Evolutionary conservation across 2,797 vertebrate genomes (phyloP).

Genomic region (Threskiornis aethiopicus): DNA sequence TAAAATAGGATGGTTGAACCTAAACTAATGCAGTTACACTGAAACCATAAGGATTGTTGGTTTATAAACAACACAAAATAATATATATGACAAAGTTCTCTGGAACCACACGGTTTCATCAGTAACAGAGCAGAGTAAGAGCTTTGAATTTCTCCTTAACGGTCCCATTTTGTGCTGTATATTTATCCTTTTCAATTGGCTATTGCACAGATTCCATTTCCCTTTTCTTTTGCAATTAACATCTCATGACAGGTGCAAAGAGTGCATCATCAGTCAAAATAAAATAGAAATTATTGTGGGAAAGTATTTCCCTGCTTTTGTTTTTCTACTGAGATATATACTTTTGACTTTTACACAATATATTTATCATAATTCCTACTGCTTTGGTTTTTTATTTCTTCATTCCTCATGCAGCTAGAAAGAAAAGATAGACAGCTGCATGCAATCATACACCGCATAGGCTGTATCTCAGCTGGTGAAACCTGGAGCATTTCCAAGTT

Average conservation of each 20-base stretch:
- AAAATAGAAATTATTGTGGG: background rate
- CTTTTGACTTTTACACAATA: background rate
- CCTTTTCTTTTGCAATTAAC: background rate
- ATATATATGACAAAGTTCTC: background rate
- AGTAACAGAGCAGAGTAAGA: background rate
- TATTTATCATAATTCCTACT: background rate
- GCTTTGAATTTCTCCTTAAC: background rate
- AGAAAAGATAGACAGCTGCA: background rate
- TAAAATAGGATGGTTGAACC: background rate
- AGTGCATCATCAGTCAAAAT: background rate
- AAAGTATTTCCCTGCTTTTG: background rate
- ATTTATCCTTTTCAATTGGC: background rate
- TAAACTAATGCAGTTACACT: background rate
- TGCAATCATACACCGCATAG: background rate
- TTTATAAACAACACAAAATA: background rate
- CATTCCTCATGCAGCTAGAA: background rate
- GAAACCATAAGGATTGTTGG: background rate
- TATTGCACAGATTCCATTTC: background rate
- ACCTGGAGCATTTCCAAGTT: background rate
- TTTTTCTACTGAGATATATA: background rate
- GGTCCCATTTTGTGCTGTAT: background rate
- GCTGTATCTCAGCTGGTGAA: background rate
- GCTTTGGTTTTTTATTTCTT: background rate
- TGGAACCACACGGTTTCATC: background rate
- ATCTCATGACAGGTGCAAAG: background rate